Evolutionary conservation across 2,113 vertebrate species (phyloP), one percentile per base, ranked within the genome.

Genomic region (Porphyrio hochstetteri): DNA sequence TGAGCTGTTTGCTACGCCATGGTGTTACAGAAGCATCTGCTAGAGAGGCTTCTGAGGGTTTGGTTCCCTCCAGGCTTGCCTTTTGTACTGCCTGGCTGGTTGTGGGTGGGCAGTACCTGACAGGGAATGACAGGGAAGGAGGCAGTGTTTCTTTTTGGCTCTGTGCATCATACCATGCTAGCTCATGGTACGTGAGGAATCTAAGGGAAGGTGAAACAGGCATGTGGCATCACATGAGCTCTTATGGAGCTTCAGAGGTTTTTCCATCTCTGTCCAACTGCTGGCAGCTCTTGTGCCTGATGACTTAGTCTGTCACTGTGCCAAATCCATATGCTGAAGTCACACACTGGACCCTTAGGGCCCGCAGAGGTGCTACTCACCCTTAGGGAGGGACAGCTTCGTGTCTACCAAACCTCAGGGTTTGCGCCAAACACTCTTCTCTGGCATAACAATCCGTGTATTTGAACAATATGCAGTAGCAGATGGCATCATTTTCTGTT

Each of bases 31-130:
- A 50, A 74, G 64, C 11, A 15, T 35, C 35, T 83, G 63, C 55
- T 25, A 25, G 63, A 76, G 71, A 29, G 1, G 13, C 36, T 90
- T 9, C 14, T 10, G 2, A 44, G 21, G 70, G 10, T 20, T 61
- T 57, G 59, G 36, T 16, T 61, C 27, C 65, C 40, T 18, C 5
- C 0, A 7, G 60, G 40, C 5, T 77, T 23, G 20, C 0, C 0
- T 18, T 3, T 25, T 7, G 31, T 31, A 3, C 9, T 56, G 70
- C 61, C 48, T 50, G 2, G 1, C 2, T 21, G 75, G 57, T 36
- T 38, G 61, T 52, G 9, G 46, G 36, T 13, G 3, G 0, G 1
- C 31, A 8, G 42, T 23, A 20, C 71, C 93, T 33, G 44, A 8
- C 8, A 2, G 74, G 27, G 33, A 50, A 36, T 29, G 44, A 7